phyloP scores from a whole-genome alignment of 2,113 vertebrate species.

The Sakesphorus luctuosus region DNA sequence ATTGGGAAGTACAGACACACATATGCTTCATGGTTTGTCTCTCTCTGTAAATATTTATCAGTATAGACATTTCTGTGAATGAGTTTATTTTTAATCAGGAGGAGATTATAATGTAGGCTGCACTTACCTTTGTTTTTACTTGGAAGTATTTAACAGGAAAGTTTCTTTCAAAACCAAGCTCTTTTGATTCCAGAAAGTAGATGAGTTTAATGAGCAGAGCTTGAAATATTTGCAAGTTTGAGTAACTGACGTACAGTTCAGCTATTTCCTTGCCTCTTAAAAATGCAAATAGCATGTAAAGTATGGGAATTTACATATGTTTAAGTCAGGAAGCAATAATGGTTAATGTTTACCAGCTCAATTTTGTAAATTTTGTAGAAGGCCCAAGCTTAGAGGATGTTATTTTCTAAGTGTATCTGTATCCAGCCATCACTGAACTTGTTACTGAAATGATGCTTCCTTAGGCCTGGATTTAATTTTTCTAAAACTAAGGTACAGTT shows the following conservation, averaged over 20 bases:
- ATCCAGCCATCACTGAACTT: background rate
- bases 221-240: background rate
- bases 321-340: background rate
- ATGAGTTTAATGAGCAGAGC: background rate
- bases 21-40: background rate
- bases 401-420: background rate
- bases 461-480: background rate
- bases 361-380: background rate
- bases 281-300: background rate
- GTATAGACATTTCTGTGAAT: background rate
- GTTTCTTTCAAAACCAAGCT: background rate
- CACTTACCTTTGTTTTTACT: background rate
- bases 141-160: background rate
- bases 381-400: background rate
- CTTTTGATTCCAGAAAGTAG: background rate
- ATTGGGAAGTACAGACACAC: background rate
- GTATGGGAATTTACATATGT: background rate
- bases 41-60: background rate
- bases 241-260: background rate
- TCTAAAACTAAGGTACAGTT: background rate
- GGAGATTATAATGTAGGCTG: background rate
- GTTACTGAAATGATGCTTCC: background rate
- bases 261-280: background rate
- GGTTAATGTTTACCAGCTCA: background rate
- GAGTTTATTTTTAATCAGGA: background rate